Conservation (phyloP, 1,140 invertebrate species). For the Coelopa frigida region DNA sequence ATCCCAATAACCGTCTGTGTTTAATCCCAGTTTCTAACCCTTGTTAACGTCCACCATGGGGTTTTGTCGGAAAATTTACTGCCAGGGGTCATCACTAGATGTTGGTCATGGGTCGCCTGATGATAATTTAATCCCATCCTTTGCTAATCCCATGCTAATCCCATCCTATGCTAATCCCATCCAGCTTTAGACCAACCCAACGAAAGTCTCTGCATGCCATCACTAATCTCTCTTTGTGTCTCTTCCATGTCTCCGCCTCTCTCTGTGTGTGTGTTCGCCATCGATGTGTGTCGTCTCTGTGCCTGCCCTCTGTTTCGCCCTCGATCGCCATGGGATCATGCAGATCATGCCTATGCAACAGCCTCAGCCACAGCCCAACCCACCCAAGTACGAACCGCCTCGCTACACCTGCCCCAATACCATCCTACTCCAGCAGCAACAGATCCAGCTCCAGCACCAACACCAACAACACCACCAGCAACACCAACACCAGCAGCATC, state of each 20-base stretch:
- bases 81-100: no score
- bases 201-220: neutral
- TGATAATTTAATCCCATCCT: no score
- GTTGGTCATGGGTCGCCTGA: no score
- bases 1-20: no score
- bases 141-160: no score
- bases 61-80: no score
- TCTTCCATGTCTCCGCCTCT: neutral
- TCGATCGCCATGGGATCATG: neutral
- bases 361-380: slow-evolving; percentile 19
- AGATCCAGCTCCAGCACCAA: slow-evolving; percentile 35
- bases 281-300: slow-evolving; percentile 9
- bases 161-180: no score
- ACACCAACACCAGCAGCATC: slow-evolving; percentile 44
- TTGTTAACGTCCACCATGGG: no score
- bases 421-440: slow-evolving; percentile 47
- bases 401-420: slow-evolving; percentile 49
- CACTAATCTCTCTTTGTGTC: neutral
- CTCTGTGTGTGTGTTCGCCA: neutral
- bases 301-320: slow-evolving; percentile 5
- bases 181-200: no score
- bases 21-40: no score
- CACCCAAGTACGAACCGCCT: slow-evolving; percentile 45
- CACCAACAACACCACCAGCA: slow-evolving; percentile 22
- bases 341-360: slow-evolving; percentile 43